phyloP scores from a whole-genome alignment of 2,113 vertebrate genomes.

The Corydoras sp. region DNA sequence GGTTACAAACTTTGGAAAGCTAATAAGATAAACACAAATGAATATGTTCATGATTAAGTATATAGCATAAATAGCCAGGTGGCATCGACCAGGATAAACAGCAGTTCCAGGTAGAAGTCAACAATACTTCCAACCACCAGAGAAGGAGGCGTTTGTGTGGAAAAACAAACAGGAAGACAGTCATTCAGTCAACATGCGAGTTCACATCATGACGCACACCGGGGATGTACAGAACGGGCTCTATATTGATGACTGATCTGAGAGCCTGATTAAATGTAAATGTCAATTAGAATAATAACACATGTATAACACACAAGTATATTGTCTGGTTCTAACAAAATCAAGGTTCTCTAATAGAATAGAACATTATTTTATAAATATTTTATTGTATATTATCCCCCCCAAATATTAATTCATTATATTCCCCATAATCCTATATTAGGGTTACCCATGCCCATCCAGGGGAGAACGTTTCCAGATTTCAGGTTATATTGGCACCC shows the following conservation, averaged over 20 bases:
- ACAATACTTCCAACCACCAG: slow-evolving; percentile 14
- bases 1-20: neutral
- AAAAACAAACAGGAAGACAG: slow-evolving; percentile 43
- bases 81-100: slow-evolving; percentile 19
- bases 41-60: neutral
- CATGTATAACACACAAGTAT: too few relatives aligned
- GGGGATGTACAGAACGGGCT: neutral
- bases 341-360: too few relatives aligned
- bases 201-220: slow-evolving; percentile 6
- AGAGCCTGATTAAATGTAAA: neutral
- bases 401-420: too few relatives aligned
- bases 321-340: too few relatives aligned
- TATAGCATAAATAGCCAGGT: slow-evolving; percentile 29
- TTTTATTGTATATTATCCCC: too few relatives aligned
- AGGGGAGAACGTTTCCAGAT: too few relatives aligned
- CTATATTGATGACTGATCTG: neutral
- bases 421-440: too few relatives aligned
- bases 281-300: too few relatives aligned
- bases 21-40: neutral
- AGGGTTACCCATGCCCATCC: too few relatives aligned
- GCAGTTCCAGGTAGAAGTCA: slow-evolving; percentile 10
- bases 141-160: slow-evolving; percentile 7
- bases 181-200: slow-evolving; percentile 37
- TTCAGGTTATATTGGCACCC: too few relatives aligned
- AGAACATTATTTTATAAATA: too few relatives aligned